Conservation (phyloP, 2,797 vertebrate genomes). For the Girardinus metallicus region DNA sequence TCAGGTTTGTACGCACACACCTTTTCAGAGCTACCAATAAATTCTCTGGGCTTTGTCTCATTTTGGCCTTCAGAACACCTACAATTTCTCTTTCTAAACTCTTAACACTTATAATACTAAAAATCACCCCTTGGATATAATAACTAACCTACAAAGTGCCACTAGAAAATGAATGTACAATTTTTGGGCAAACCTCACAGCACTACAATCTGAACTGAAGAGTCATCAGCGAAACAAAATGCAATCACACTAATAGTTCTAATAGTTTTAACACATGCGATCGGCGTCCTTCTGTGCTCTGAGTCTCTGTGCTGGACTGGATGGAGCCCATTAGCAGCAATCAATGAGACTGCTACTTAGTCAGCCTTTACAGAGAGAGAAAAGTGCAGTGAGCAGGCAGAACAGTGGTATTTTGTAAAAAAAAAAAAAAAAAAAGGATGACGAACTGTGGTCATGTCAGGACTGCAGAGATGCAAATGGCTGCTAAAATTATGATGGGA, state of each 20-base stretch:
- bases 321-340: conserved; percentile 39
- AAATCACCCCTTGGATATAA: background rate
- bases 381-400: conserved; percentile 27
- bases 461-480: background rate
- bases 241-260: background rate
- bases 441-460: background rate
- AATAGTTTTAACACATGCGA: background rate
- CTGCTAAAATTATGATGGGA: background rate
- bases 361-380: conserved; percentile 1
- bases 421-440: background rate
- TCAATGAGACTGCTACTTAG: conserved; percentile 39
- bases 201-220: background rate
- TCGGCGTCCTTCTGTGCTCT: background rate
- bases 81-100: background rate
- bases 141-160: background rate
- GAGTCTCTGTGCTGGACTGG: conserved; percentile 20
- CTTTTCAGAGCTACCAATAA: background rate
- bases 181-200: background rate
- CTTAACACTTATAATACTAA: background rate
- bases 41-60: background rate
- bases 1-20: background rate
- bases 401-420: conserved; percentile 1
- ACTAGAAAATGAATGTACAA: background rate
- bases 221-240: background rate
- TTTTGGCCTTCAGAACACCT: no score